Evolutionary conservation across 2,797 vertebrate genomes (phyloP).

Genomic region (Peromyscus eremicus): DNA sequence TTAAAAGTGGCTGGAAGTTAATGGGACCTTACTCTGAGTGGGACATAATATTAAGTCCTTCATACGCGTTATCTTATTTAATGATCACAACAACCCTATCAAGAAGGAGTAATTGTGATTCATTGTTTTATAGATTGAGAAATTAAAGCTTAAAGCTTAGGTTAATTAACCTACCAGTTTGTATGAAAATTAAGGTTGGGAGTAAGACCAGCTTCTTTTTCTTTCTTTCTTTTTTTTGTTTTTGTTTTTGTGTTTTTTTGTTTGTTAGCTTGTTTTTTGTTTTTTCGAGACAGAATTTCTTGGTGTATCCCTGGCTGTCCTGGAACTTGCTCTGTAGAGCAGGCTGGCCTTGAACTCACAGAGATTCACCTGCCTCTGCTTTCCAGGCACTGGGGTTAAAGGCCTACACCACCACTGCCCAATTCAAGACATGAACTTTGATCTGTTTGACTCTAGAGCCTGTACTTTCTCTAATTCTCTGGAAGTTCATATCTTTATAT

Average conservation of each 20-base stretch:
- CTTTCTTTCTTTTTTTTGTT: neutral
- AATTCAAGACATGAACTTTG: neutral
- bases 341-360: neutral
- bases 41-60: neutral
- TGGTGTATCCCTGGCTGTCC: neutral
- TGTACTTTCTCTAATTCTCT: neutral
- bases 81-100: neutral
- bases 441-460: neutral
- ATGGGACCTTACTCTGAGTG: neutral
- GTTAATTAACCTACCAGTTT: constrained; percentile 31
- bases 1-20: neutral
- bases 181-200: neutral
- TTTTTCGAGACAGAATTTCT: neutral
- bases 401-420: neutral
- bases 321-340: neutral
- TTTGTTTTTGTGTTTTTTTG: too few relatives aligned
- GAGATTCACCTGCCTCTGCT: neutral
- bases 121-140: constrained; percentile 35
- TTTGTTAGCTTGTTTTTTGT: too few relatives aligned
- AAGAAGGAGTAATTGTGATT: neutral
- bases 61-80: neutral
- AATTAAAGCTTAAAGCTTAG: constrained; percentile 34
- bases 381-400: neutral
- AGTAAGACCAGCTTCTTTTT: neutral
- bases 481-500: constrained; percentile 20